A percentile compares a stretch with the other conserved stretches of the same genome.
Evolutionary conservation across 1,140 invertebrate genomes (phyloP).

Genomic region (Hylaeus anthracinus): DNA sequence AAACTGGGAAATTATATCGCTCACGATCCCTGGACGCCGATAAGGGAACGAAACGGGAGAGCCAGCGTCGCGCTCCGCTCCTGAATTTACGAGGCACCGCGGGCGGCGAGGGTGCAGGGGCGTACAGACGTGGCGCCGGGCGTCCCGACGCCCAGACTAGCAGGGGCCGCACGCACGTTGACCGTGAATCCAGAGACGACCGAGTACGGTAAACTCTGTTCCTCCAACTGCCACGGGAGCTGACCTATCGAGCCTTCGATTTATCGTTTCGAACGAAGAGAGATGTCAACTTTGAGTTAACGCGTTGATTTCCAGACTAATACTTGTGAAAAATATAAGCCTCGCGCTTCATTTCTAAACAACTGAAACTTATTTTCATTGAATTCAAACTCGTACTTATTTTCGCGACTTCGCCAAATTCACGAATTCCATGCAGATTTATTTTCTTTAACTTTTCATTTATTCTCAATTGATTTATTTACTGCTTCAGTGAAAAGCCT

Average conservation of each 20-base stretch:
- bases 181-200: conserved; percentile 70
- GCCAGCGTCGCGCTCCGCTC: conserved; percentile 33
- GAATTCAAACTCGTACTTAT: too few species aligned
- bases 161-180: conserved; percentile 74
- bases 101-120: conserved; percentile 35
- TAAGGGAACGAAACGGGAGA: conserved; percentile 63
- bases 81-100: conserved; percentile 54
- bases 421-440: too few species aligned
- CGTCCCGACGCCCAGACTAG: conserved; percentile 73
- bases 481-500: too few species aligned
- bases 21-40: conserved; percentile 45
- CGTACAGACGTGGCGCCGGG: conserved; percentile 67
- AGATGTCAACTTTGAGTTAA: too few species aligned
- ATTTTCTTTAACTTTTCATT: too few species aligned
- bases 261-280: too few species aligned
- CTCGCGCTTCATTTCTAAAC: too few species aligned
- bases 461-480: too few species aligned
- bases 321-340: too few species aligned
- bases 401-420: too few species aligned
- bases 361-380: too few species aligned
- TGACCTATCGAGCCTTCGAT: neutral
- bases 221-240: neutral
- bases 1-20: conserved; percentile 44
- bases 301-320: too few species aligned
- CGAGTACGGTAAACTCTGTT: conserved; percentile 18